phyloP scores from a whole-genome alignment of 2,888 invertebrate species.

The Leptura quadrifasciata region DNA sequence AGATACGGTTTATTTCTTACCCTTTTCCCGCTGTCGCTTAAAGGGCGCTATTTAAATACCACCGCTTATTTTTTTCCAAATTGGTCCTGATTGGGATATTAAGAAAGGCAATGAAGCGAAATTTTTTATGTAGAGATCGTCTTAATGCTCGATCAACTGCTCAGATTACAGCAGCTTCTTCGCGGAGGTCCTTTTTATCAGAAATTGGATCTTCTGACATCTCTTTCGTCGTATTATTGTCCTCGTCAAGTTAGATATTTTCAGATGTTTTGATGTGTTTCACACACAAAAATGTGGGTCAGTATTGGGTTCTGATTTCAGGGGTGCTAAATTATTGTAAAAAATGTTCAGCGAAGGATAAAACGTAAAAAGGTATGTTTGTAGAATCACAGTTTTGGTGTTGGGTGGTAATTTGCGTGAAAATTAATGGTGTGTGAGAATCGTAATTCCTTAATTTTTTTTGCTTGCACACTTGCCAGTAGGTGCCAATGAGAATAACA shows the following conservation, averaged over 20 bases:
- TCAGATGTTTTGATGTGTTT: conserved; percentile 26
- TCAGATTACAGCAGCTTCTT: conserved; percentile 61
- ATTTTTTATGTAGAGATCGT: conserved; percentile 56
- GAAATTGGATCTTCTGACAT: conserved; percentile 52
- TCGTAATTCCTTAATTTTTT: neutral
- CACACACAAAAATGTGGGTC: conserved; percentile 25
- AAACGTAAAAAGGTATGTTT: conserved; percentile 17
- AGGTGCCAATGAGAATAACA: no score
- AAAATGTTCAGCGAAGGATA: neutral
- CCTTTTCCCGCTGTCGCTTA: neutral
- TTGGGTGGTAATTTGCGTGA: neutral
- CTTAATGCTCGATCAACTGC: conserved; percentile 62
- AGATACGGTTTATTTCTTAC: neutral
- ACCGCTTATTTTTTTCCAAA: neutral
- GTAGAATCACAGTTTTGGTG: neutral
- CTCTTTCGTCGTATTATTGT: conserved; percentile 30
- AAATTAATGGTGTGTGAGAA: conserved; percentile 3
- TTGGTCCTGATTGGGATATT: conserved; percentile 45
- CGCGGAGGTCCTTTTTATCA: conserved; percentile 60
- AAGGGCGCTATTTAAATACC: conserved; percentile 5
- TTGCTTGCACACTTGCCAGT: neutral
- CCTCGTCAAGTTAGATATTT: conserved; percentile 7
- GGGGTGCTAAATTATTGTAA: conserved; percentile 21
- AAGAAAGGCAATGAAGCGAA: conserved; percentile 56
- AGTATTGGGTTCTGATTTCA: neutral